Evolutionary conservation across 2,888 invertebrate species (phyloP), one percentile per base, ranked within the genome.

Genomic region (Drosophila colorata): DNA sequence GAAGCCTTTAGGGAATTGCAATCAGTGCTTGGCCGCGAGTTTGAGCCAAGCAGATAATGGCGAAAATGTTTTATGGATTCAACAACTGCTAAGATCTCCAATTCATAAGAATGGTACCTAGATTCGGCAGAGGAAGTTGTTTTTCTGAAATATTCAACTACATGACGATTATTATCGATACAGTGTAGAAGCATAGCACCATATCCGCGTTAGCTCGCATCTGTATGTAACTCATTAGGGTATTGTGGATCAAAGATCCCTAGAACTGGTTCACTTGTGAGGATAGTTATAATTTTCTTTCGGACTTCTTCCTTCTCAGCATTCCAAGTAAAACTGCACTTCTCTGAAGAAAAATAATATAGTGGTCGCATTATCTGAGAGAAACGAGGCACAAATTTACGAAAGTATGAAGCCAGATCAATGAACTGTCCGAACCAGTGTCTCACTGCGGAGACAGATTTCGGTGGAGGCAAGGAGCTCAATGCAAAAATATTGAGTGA

Each of bases 1-100:
- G 35, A 51, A 11, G 64, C 33, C 41, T 74, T 59, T 16, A 74
- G 25, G 9, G 57, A 49, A 40, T 72, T 74, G 46, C 43, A 44
- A 7, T 37, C 37, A 7, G 14, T 37, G 14, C 3, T 14, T 2
- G 14, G 14, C 0, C 2, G 7, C 14, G 14, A 14, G 37, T 14
- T 37, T 8, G 8, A 7, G 8, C 14, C 14, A 14, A 37, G 14
- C 14, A 37, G n/a, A 33, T 13, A n/a, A n/a, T 35, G 14, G n/a
- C n/a, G n/a, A 37, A 37, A 14, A 6, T 37, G 37, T 14, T 37
- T 37, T 14, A 37, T 14, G 2, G 37, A 5, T 5, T 37, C 7
- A 14, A 37, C 37, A n/a, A 37, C 37, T 7, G 37, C n/a, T n/a
- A n/a, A n/a, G n/a, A n/a, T n/a, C n/a, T n/a, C 14, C 7, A 14